phyloP scores from a whole-genome alignment of 2,113 vertebrate species.

The Ploceus nigricollis region DNA sequence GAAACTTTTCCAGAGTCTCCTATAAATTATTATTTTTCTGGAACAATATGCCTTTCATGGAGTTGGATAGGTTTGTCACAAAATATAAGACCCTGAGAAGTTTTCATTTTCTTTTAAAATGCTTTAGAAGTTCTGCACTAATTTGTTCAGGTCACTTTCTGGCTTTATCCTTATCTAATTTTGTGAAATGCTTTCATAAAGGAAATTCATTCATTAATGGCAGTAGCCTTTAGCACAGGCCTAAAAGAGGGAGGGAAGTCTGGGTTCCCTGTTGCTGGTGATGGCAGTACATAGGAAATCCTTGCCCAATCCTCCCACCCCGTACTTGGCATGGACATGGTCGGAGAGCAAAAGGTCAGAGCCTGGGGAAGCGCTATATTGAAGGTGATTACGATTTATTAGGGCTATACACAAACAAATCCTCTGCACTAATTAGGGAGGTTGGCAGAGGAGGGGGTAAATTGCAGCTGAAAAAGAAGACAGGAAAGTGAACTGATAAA shows the following conservation, averaged over 20 bases:
- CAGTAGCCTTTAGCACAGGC: neutral
- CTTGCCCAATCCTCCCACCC: constrained; percentile 1
- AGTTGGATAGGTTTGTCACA: neutral
- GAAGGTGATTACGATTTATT: constrained; percentile 39
- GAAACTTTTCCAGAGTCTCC: neutral
- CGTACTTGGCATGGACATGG: neutral
- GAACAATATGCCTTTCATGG: neutral
- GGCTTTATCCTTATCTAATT: neutral
- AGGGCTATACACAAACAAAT: constrained; percentile 25
- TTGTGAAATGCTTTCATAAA: neutral
- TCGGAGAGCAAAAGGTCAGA: neutral
- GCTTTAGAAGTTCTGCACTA: neutral
- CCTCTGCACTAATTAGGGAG: constrained; percentile 21
- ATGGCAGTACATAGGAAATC: constrained; percentile 28
- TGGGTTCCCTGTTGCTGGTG: neutral
- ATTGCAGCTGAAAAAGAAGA: neutral
- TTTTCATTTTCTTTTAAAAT: neutral
- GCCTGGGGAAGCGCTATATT: neutral
- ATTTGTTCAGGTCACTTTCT: neutral
- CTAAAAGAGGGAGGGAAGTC: neutral
- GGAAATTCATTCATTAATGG: constrained; percentile 23
- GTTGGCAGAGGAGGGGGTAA: neutral
- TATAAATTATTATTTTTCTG: neutral
- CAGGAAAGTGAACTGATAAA: neutral
- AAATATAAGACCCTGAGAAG: neutral